Base-by-base conservation (phyloP, 2,888 invertebrate genomes). In the Corbicula japonica region DNA sequence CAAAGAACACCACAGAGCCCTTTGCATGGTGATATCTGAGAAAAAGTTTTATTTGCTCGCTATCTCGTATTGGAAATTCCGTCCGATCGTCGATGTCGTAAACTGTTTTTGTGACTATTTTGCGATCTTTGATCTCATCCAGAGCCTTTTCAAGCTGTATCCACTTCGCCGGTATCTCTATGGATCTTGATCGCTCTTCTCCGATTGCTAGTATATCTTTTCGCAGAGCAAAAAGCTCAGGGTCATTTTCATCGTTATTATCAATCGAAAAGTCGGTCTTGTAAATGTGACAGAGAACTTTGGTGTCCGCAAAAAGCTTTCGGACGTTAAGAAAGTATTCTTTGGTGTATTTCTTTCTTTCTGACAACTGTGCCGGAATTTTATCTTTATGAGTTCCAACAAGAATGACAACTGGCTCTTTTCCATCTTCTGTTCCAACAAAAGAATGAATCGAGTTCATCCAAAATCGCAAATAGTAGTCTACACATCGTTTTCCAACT, bases 381-480 rank as follows among this genome's bases (percentile, higher is more conserved):
- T 66, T 66, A 34, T 74, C 74, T 38, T 30, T 41, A 34, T 74
- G 66, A 15, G 74, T 74, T 15, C 74, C 74, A n/a, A 74, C 68
- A n/a, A 74, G 34, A 15, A 74, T 28, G 18, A 74, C 66, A 0
- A 66, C 52, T n/a, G 74, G 74, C n/a, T n/a, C n/a, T 21, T 68
- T 48, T n/a, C 68, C 56, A 21, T 54, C 54, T 6, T 28, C 26
- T 28, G 68, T 56, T 18, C 68, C 68, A 18, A 56, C 68, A 56
- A 44, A 68, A 1, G 68, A 38, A n/a, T 68, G 68, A 28, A 68
- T 68, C 0, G 68, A 68, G 18, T 68, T 38, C 18, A 68, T 8
- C 68, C 68, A 68, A 28, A 68, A 68, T 28, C 28, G 41, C n/a
- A n/a, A n/a, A n/a, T n/a, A n/a, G n/a, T n/a, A n/a, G n/a, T n/a